A percentile compares a stretch with the other conserved stretches of the same genome.
phyloP scores from a whole-genome alignment of 2,797 vertebrate genomes.

The Chaetodon trifasciatus region DNA sequence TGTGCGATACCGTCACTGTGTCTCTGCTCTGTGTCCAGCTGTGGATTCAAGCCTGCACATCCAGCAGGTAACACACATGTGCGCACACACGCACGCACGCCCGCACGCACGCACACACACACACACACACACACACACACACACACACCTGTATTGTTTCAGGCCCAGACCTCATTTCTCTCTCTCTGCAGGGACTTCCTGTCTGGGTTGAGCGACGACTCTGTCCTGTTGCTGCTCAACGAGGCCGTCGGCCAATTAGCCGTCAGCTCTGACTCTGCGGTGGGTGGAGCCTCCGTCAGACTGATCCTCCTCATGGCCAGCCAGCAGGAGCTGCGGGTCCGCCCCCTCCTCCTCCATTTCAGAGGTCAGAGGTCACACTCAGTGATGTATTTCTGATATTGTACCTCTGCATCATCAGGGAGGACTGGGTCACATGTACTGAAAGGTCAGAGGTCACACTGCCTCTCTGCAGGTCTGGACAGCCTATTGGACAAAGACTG shows the following conservation, averaged over 20 bases:
- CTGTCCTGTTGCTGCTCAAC: slow-evolving; percentile 88
- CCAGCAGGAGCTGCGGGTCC: slow-evolving; percentile 80
- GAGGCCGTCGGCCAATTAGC: slow-evolving; percentile 93
- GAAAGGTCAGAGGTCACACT: slow-evolving; percentile 15
- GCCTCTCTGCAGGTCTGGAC: slow-evolving; percentile 84
- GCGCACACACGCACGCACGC: too few species aligned
- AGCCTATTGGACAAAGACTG: slow-evolving; percentile 89
- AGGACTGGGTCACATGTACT: background rate
- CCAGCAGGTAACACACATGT: slow-evolving; percentile 84
- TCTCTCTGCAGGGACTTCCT: slow-evolving; percentile 82
- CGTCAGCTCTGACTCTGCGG: slow-evolving; percentile 85
- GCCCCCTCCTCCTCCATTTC: slow-evolving; percentile 85
- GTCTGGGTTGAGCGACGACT: slow-evolving; percentile 80
- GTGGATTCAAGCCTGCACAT: slow-evolving; percentile 86
- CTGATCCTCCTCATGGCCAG: slow-evolving; percentile 86
- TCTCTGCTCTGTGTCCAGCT: slow-evolving; percentile 85
- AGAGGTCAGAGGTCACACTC: slow-evolving; percentile 85
- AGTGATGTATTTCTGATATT: too few species aligned
- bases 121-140: background rate
- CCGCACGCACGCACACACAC: background rate
- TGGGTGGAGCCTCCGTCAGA: slow-evolving; percentile 87
- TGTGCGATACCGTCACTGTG: slow-evolving; percentile 89
- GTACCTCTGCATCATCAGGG: slow-evolving; percentile 52
- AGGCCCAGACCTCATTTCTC: background rate
- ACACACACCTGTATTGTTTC: background rate